Base-by-base conservation (phyloP, 2,888 invertebrate genomes). In the Laspeyria flexula region DNA sequence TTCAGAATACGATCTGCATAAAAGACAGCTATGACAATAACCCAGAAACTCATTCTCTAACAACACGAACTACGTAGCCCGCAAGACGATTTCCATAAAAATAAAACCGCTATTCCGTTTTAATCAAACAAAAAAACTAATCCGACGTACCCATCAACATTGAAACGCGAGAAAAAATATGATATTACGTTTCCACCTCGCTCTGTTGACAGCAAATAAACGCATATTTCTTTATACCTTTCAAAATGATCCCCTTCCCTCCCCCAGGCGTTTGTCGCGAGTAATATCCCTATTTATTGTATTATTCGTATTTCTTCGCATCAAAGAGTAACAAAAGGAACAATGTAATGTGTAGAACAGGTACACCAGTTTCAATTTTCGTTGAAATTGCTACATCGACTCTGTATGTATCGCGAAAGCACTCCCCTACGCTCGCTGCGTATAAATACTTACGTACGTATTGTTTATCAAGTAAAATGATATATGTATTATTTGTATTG, bases 271-370 rank as follows among this genome's bases (percentile, higher is more conserved):
- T 75, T 78, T 73, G 73, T 77, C 70, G 72, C 73, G 54, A 62
- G 66, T 74, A 73, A 77, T 80, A 74, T 75, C 65, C 71, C 66
- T 69, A 72, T 79, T 79, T 80, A 82, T 83, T 83, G 72, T 82
- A 77, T 83, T 80, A 79, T 73, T 73, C 73, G 74, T 68, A 71
- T 79, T 80, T 77, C 73, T 71, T 75, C 77, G 69, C 80, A 73
- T 84, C 83, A 83, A 79, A 83, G 75, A 68, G 71, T 74, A 76
- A 81, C 82, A 84, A 81, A 81, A 75, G 79, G 58, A 45, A 50
- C 55, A 60, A 55, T 55, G 53, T 65, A 67, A 68, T 61, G 57
- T 43, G 60, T 49, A 46, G 53, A 55, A 44, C 62, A 69, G 61
- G 67, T 69, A 68, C 61, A 61, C 62, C 61, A 42, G 61, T 74